phyloP scores from a whole-genome alignment of 2,888 invertebrate genomes.

The Heterodera filipjevi region DNA sequence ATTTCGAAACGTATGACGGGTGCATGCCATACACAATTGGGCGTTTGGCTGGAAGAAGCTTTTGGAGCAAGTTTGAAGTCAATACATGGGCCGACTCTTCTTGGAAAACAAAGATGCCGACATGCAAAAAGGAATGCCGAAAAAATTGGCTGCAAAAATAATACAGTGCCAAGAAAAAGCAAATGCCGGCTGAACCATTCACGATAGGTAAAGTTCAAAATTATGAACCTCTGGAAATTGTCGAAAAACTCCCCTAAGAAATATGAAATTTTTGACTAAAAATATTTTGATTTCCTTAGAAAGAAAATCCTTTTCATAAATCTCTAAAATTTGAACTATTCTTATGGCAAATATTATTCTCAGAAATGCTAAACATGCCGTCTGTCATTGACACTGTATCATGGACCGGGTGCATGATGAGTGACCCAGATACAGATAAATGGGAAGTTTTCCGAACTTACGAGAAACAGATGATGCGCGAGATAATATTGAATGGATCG shows the following conservation, averaged over 20 bases:
- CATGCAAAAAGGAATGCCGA: constrained; percentile 58
- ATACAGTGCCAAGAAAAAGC: constrained; percentile 72
- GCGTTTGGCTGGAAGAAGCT: constrained; percentile 68
- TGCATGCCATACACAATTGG: background rate
- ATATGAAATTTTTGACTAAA: no score
- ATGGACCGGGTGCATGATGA: background rate
- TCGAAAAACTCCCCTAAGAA: no score
- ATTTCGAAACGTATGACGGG: background rate
- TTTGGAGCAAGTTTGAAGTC: background rate
- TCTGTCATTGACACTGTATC: no score
- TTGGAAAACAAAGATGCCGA: background rate
- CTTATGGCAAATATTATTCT: no score
- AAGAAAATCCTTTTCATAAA: no score
- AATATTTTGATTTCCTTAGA: no score
- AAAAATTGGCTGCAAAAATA: constrained; percentile 78
- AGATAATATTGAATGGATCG: constrained; percentile 57
- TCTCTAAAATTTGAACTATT: no score
- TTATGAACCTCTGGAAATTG: no score
- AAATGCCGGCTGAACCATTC: background rate
- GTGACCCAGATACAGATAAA: background rate
- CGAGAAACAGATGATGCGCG: constrained; percentile 52
- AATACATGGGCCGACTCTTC: background rate
- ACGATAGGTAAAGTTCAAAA: constrained; percentile 33
- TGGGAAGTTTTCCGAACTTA: background rate
- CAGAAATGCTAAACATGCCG: no score